These are phyloP conservation scores for Trichechus manatus DNA, from an alignment of 2,113 vertebrate genomes.

Conservation along the genomic window DNA sequence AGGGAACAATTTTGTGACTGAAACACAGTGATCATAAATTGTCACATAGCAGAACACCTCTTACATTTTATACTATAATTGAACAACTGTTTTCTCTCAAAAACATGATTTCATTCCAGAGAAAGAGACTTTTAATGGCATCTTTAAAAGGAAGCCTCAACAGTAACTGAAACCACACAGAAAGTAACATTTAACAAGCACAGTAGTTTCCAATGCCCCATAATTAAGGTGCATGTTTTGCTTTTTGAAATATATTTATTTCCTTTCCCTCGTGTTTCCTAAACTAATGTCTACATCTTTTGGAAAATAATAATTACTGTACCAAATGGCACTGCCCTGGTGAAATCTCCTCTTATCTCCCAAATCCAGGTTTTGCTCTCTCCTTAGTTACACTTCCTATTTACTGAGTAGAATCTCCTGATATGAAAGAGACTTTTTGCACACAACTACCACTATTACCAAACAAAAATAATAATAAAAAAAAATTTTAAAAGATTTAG, in stretches of 20 bases:
- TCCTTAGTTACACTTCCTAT: slow-evolving; percentile 2
- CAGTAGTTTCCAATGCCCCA: background rate
- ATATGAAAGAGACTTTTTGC: background rate
- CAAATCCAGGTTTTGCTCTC: background rate
- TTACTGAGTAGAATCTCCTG: background rate
- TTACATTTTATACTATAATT: background rate
- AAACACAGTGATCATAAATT: background rate
- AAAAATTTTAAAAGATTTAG: background rate
- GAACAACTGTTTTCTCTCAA: slow-evolving; percentile 4
- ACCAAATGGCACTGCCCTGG: background rate
- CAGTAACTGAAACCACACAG: slow-evolving; percentile 6
- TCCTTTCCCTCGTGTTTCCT: background rate
- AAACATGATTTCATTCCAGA: slow-evolving; percentile 34
- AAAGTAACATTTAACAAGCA: slow-evolving; percentile 25
- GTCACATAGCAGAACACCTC: background rate
- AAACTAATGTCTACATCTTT: slow-evolving; percentile 23
- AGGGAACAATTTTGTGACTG: background rate
- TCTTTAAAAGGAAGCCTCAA: slow-evolving; percentile 2
- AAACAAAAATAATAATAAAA: background rate
- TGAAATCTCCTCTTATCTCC: background rate
- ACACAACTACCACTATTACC: background rate
- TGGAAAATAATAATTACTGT: background rate
- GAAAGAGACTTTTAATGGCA: slow-evolving; percentile 3
- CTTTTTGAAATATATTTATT: slow-evolving; percentile 1
- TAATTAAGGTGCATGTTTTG: slow-evolving; percentile 1